Evolutionary conservation across 2,113 vertebrate species (phyloP).

Genomic region (Sceloporus undulatus): DNA sequence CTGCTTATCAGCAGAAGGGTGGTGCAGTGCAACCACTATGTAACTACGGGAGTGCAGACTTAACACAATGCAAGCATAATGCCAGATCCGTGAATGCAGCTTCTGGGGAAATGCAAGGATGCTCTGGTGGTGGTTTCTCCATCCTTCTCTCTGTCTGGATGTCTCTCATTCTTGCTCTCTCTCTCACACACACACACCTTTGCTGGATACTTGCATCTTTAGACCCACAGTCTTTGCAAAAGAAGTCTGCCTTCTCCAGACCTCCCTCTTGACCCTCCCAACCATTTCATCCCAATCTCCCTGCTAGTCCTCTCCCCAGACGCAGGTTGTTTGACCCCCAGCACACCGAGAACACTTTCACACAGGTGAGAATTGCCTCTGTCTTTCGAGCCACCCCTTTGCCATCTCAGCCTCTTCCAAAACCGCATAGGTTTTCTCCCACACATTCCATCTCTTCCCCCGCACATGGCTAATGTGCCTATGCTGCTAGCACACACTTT

Average conservation of each 20-base stretch:
- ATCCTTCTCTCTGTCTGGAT: neutral
- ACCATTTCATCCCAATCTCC: no score
- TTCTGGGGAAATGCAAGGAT: neutral
- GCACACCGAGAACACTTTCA: neutral
- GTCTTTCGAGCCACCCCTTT: neutral
- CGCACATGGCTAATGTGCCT: neutral
- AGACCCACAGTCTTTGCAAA: no score
- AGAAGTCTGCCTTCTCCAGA: no score
- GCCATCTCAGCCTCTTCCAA: neutral
- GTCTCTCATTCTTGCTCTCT: neutral
- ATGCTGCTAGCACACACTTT: neutral
- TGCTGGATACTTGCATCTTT: no score
- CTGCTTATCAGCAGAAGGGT: no score
- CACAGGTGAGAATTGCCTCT: neutral
- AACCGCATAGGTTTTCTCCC: slow-evolving; percentile 31
- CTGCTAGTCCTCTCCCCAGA: neutral
- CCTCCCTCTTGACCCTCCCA: no score
- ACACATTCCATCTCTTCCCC: slow-evolving; percentile 12
- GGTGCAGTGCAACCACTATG: no score
- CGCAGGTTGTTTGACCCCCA: no score
- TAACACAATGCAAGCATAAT: no score
- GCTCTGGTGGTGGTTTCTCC: neutral
- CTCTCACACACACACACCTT: no score
- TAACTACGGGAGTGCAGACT: no score
- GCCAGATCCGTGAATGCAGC: neutral